Conservation (phyloP, 2,888 invertebrate genomes). For the Ophonus ardosiacus region DNA sequence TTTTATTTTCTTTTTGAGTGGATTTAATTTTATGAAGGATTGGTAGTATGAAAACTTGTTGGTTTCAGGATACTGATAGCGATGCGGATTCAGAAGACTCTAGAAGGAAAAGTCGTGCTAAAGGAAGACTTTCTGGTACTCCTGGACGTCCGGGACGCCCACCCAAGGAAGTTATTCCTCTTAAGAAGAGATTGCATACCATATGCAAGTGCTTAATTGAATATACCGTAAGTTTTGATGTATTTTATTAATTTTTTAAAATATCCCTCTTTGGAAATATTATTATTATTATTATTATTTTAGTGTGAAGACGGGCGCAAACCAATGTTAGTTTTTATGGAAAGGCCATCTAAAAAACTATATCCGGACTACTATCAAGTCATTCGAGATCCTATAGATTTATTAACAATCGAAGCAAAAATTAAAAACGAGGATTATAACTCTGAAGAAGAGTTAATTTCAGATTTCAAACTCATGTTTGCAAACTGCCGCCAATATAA, state of each 20-base stretch:
- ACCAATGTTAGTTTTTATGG: constrained; percentile 95
- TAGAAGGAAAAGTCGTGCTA: constrained; percentile 71
- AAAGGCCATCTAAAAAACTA: constrained; percentile 95
- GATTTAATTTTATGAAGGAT: background rate
- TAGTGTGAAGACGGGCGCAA: constrained; percentile 88
- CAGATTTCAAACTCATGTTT: constrained; percentile 96
- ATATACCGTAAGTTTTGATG: constrained; percentile 77
- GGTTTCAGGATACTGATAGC: constrained; percentile 76
- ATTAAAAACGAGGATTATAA: constrained; percentile 92
- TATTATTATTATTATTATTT: constrained; percentile 67
- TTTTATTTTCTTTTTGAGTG: background rate
- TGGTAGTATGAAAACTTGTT: background rate
- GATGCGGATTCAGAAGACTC: constrained; percentile 75
- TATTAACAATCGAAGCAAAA: constrained; percentile 94
- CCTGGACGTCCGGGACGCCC: constrained; percentile 69
- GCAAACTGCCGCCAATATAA: constrained; percentile 98
- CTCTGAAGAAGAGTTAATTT: constrained; percentile 89
- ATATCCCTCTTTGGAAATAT: background rate
- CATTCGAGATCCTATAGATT: constrained; percentile 95
- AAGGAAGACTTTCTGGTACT: constrained; percentile 70
- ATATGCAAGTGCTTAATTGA: constrained; percentile 88
- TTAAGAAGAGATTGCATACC: constrained; percentile 88
- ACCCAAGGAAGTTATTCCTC: constrained; percentile 77
- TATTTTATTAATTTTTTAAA: too few relatives aligned
- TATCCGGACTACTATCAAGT: constrained; percentile 98